phyloP scores from a whole-genome alignment of 2,113 vertebrate species.

The Tylochromis polylepis region DNA sequence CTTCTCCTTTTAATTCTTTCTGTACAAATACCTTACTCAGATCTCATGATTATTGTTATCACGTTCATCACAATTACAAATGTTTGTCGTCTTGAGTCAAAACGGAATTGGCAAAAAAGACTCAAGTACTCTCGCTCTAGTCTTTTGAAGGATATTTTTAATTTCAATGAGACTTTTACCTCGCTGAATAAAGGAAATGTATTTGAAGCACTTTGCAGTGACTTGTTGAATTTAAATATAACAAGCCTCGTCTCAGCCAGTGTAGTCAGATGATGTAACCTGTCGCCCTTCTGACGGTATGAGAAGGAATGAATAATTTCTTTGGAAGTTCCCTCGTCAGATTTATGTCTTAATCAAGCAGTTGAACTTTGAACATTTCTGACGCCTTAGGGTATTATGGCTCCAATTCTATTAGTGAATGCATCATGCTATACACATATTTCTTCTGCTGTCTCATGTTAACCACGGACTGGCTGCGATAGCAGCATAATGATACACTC shows the following conservation, averaged over 20 bases:
- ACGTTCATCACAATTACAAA: background rate
- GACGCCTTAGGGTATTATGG: background rate
- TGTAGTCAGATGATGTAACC: background rate
- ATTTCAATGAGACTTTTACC: background rate
- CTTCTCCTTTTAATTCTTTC: background rate
- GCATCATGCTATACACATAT: background rate
- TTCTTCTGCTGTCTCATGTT: background rate
- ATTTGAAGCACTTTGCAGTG: background rate
- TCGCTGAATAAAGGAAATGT: background rate
- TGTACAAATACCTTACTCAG: background rate
- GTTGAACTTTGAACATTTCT: background rate
- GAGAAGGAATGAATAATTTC: slow-evolving; percentile 8
- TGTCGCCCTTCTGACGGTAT: background rate
- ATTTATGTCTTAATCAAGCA: slow-evolving; percentile 1
- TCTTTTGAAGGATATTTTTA: background rate
- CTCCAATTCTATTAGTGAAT: background rate
- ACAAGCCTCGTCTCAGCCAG: background rate
- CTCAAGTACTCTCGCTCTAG: background rate
- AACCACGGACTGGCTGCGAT: background rate
- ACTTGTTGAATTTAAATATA: background rate
- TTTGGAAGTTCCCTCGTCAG: background rate
- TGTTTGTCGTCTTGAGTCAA: fast-evolving
- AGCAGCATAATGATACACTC: background rate
- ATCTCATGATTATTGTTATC: background rate
- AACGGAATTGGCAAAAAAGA: background rate